These are phyloP conservation scores for Chionomys nivalis DNA, from an alignment of 2,113 vertebrate species.

Conservation along the genomic window DNA sequence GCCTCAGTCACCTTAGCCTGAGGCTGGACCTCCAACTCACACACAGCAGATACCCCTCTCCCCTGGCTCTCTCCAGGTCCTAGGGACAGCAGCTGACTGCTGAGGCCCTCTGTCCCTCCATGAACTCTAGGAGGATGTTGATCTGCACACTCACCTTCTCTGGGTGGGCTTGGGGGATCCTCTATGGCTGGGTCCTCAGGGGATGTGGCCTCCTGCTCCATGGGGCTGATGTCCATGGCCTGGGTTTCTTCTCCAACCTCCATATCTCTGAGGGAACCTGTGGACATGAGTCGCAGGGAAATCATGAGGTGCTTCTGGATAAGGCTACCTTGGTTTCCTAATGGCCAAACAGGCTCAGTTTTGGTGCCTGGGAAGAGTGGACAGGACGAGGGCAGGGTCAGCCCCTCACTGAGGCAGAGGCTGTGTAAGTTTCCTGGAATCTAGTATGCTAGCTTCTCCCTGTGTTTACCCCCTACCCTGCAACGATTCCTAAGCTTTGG, in stretches of 20 bases:
- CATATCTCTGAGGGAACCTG: slow-evolving; percentile 94
- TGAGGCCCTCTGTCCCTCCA: not conserved
- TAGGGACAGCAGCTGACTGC: not conserved
- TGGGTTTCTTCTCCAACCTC: slow-evolving; percentile 88
- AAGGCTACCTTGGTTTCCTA: fast-evolving
- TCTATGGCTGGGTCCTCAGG: slow-evolving; percentile 87
- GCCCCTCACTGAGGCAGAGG: not conserved
- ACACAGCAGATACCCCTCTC: too few relatives aligned
- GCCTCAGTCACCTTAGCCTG: fast-evolving
- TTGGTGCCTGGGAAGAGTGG: fast-evolving
- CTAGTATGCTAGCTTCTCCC: too few relatives aligned
- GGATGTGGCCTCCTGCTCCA: slow-evolving; percentile 85
- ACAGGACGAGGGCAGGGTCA: not conserved
- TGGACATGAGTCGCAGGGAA: not conserved
- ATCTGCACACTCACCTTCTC: slow-evolving; percentile 86
- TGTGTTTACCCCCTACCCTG: not conserved
- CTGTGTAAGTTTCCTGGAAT: too few relatives aligned
- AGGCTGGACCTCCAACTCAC: not conserved
- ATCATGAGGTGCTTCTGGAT: not conserved
- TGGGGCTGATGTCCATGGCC: slow-evolving; percentile 83
- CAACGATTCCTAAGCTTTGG: not conserved
- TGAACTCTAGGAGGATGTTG: not conserved
- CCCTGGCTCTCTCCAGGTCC: too few relatives aligned
- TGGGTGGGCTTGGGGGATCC: slow-evolving; percentile 86
- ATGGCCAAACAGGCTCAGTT: not conserved